Conservation (phyloP, 2,888 invertebrate species). For the Hoplodrina ambigua region DNA sequence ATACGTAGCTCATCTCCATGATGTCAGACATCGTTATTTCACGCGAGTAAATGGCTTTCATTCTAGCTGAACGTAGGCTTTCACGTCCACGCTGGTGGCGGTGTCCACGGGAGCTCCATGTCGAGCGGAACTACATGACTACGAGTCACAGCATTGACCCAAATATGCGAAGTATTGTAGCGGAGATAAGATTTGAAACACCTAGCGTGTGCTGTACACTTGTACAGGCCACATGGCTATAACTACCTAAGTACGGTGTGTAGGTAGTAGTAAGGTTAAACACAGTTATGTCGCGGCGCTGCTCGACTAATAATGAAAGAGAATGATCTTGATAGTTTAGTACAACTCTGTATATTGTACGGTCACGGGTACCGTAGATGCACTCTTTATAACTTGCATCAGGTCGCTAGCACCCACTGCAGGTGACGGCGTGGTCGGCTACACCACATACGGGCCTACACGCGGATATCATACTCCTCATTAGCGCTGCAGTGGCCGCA, state of each 20-base stretch:
- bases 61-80: too few relatives aligned
- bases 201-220: slow-evolving; percentile 5
- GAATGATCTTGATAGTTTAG: background rate
- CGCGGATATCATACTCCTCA: too few relatives aligned
- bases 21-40: too few relatives aligned
- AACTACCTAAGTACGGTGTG: background rate
- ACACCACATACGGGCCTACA: too few relatives aligned
- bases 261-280: background rate
- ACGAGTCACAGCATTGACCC: slow-evolving; percentile 46
- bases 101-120: background rate
- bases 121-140: background rate
- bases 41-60: too few relatives aligned
- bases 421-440: too few relatives aligned
- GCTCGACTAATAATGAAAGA: background rate
- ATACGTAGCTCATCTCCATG: too few relatives aligned
- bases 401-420: too few relatives aligned
- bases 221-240: background rate
- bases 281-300: background rate
- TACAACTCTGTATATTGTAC: background rate
- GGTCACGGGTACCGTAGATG: background rate
- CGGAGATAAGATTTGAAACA: slow-evolving; percentile 30
- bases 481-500: too few relatives aligned
- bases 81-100: too few relatives aligned
- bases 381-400: background rate
- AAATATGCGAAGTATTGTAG: slow-evolving; percentile 33